Evolutionary conservation across 2,113 vertebrate species (phyloP), one percentile per base, ranked within the genome.

Genomic region (Chunga burmeisteri): DNA sequence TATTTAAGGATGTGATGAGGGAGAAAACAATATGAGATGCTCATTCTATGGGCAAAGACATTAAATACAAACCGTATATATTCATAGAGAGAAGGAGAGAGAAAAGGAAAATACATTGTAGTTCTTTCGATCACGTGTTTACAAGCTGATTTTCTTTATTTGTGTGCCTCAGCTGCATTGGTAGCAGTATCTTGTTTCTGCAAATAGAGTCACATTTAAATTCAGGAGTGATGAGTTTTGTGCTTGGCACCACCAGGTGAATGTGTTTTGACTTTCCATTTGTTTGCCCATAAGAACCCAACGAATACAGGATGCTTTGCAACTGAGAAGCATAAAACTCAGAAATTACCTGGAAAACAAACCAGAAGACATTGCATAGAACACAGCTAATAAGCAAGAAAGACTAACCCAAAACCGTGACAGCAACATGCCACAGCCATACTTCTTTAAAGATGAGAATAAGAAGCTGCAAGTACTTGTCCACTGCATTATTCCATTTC

Each of bases 251-350:
- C 40, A 80, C 27, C 44, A 68, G 65, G 18, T 73, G 47, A 93
- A 78, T 77, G 22, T 32, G 12, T 70, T 94, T 82, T 87, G 36
- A 72, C 17, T 87, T 85, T 79, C 52, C 77, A 91, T 61, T 89
- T 79, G 29, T 87, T 65, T 89, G 62, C 62, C 58, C 1, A 2
- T 23, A 16, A 86, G 81, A 87, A 89, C 89, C 16, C 30, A 86
- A 89, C 34, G 82, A 75, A 87, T 52, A 68, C 20, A 36, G 50
- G 17, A 25, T 84, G 67, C 12, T 93, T 68, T 75, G 47, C 52
- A 95, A 91, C 80, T 91, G 94, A 72, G 66, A 87, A 86, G 13
- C 46, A 72, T 30, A 84, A 83, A 86, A 44, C 17, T 81, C 26
- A 78, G 53, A 75, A 21, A 79, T 34, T 2, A 79, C 36, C 21